A percentile compares a stretch with the other conserved stretches of the same genome.
Evolutionary conservation across 2,888 invertebrate species (phyloP).

Genomic region (Abscondita cerata): DNA sequence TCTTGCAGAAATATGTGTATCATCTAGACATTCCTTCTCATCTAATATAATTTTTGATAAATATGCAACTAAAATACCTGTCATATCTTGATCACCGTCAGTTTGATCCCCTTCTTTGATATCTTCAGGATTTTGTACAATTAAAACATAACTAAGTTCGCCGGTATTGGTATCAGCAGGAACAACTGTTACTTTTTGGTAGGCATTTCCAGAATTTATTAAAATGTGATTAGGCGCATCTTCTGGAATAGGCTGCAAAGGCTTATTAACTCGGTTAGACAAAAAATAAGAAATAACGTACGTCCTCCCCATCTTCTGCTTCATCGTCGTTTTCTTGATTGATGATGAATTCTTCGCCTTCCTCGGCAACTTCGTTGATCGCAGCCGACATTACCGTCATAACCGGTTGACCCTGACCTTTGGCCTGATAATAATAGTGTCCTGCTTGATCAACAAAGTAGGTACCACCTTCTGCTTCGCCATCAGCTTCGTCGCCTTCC

Average conservation of each 20-base stretch:
- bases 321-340: constrained; percentile 61
- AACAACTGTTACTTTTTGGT: constrained; percentile 84
- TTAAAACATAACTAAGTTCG: constrained; percentile 87
- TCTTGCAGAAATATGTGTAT: too few species aligned
- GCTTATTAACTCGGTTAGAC: too few species aligned
- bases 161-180: constrained; percentile 78
- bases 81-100: constrained; percentile 64
- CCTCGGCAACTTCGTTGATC: constrained; percentile 57
- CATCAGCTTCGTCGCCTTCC: constrained; percentile 54
- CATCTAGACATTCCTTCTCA: too few species aligned
- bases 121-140: constrained; percentile 72
- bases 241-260: constrained; percentile 18
- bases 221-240: constrained; percentile 59
- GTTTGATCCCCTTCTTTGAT: constrained; percentile 60
- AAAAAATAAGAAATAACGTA: constrained; percentile 27
- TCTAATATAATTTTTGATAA: too few species aligned
- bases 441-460: constrained; percentile 85
- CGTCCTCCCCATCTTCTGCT: constrained; percentile 50
- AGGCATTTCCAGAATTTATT: constrained; percentile 68
- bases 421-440: constrained; percentile 82
- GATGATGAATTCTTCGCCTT: constrained; percentile 61
- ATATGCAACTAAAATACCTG: too few species aligned
- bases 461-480: constrained; percentile 69
- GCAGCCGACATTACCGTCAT: constrained; percentile 68
- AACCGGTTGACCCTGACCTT: constrained; percentile 68